Evolutionary conservation across 1,140 invertebrate species (phyloP).

Genomic region (Heliconius eleuchia): DNA sequence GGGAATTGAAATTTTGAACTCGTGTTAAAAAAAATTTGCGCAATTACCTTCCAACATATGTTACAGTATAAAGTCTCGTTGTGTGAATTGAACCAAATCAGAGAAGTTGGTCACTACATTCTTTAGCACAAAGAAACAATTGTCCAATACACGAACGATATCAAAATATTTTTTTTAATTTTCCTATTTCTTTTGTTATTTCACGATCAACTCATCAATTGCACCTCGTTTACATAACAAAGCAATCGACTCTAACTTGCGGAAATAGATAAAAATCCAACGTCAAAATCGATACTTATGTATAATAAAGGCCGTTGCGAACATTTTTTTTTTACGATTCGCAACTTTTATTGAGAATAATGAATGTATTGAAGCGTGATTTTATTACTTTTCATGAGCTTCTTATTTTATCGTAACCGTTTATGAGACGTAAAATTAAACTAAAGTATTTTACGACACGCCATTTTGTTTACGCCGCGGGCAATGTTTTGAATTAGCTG

Average conservation of each 20-base stretch:
- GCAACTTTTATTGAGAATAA: slow-evolving; percentile 28
- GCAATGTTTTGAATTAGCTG: slow-evolving; percentile 33
- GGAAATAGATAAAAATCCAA: slow-evolving; percentile 11
- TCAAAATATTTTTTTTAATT: no score
- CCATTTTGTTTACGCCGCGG: slow-evolving; percentile 34
- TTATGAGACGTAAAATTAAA: slow-evolving; percentile 42
- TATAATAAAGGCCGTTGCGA: slow-evolving; percentile 14
- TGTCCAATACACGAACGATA: no score
- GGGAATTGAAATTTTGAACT: no score
- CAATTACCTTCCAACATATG: no score
- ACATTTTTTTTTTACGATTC: slow-evolving; percentile 34
- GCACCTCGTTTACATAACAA: not conserved
- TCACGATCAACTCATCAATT: not conserved
- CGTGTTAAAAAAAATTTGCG: no score
- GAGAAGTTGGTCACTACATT: no score
- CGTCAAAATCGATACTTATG: slow-evolving; percentile 12
- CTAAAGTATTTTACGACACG: slow-evolving; percentile 42
- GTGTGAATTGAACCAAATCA: no score
- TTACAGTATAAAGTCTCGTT: no score
- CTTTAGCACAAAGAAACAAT: no score
- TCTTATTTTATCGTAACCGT: slow-evolving; percentile 38
- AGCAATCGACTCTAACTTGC: not conserved
- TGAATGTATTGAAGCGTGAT: slow-evolving; percentile 26
- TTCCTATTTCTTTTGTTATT: not conserved
- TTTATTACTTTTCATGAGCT: slow-evolving; percentile 36